Percentiles rank a stretch among this genome's conserved stretches.
phyloP scores from a whole-genome alignment of 2,888 invertebrate genomes.

The Rapana venosa region DNA sequence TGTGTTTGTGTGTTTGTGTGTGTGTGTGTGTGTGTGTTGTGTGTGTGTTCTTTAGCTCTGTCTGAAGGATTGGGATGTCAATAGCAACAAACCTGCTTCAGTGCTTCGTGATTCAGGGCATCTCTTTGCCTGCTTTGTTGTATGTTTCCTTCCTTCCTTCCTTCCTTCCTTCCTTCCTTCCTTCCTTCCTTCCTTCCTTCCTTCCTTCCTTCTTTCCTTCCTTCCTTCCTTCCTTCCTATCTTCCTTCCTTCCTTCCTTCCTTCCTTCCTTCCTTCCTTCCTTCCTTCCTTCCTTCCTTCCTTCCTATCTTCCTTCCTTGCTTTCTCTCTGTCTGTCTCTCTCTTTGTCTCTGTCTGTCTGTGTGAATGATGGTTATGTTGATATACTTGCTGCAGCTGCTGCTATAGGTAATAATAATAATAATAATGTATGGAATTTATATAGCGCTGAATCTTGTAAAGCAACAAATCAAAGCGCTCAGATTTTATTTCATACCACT shows the following conservation, averaged over 20 bases:
- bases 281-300: not conserved
- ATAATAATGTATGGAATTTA: too few species aligned
- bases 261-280: not conserved
- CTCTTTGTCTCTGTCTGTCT: not conserved
- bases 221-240: not conserved
- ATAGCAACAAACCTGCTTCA: too few species aligned
- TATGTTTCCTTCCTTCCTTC: not conserved
- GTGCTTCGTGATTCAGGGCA: too few species aligned
- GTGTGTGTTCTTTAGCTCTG: too few species aligned
- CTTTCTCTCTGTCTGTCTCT: not conserved
- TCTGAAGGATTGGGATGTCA: too few species aligned
- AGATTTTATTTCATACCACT: too few species aligned
- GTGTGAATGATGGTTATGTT: not conserved
- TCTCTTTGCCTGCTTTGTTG: not conserved
- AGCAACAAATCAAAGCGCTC: too few species aligned
- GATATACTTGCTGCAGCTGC: too few species aligned
- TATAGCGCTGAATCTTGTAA: too few species aligned
- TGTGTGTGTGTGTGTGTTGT: too few species aligned
- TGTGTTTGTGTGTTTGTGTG: too few species aligned
- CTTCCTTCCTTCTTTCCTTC: not conserved
- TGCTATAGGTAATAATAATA: too few species aligned
- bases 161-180: not conserved
- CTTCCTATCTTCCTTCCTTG: not conserved
- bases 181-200: not conserved
- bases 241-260: not conserved